A percentile compares a stretch with the other conserved stretches of the same genome.
phyloP scores from a whole-genome alignment of 2,797 vertebrate genomes.

The Florisuga fusca region DNA sequence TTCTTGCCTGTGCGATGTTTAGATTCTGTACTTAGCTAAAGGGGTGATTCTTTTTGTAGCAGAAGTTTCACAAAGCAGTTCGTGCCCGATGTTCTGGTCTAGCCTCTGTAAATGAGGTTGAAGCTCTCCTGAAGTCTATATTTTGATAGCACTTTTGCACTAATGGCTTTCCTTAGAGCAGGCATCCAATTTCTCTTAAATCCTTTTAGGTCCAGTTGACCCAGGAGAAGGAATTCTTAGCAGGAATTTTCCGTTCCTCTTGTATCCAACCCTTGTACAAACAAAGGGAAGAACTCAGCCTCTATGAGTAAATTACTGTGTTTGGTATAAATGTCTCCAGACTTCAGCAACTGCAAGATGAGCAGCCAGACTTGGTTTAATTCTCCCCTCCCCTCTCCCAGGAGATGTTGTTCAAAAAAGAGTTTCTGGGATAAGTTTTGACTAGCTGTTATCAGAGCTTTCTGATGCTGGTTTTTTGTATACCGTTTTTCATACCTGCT shows the following conservation, averaged over 20 bases:
- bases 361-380: neutral
- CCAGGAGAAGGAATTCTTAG: slow-evolving; percentile 17
- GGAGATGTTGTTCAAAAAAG: neutral
- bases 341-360: neutral
- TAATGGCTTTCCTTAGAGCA: slow-evolving; percentile 6
- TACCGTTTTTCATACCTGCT: neutral
- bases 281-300: neutral
- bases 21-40: neutral
- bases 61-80: neutral
- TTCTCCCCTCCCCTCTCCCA: neutral
- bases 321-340: slow-evolving; percentile 19
- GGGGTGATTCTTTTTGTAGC: neutral
- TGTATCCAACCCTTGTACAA: neutral
- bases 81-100: neutral
- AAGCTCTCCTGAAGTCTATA: neutral
- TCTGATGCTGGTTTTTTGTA: neutral
- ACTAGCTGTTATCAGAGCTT: neutral
- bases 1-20: neutral
- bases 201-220: slow-evolving; percentile 37
- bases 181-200: neutral
- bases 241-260: neutral
- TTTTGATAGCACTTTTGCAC: neutral
- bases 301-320: neutral
- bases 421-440: slow-evolving; percentile 1
- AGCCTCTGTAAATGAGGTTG: neutral